Evolutionary conservation across 2,113 vertebrate species (phyloP).

Genomic region (Nibea coibor): DNA sequence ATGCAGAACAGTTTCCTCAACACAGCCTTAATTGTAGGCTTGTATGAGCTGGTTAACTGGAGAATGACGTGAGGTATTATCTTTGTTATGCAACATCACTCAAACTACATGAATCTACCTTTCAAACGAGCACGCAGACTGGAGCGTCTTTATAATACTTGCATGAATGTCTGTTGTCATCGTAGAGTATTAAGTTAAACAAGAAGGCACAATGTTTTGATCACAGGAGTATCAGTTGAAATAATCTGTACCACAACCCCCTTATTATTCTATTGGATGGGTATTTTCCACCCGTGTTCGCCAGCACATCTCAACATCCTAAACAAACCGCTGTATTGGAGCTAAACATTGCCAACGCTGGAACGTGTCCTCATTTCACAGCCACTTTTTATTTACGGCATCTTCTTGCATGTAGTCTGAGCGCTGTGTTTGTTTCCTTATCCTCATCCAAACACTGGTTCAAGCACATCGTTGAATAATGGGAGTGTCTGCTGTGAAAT

Average conservation of each 20-base stretch:
- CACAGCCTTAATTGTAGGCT: slow-evolving; percentile 54
- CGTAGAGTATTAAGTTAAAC: slow-evolving; percentile 35
- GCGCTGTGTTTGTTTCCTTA: slow-evolving; percentile 37
- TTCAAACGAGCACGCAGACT: slow-evolving; percentile 10
- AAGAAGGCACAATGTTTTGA: slow-evolving; percentile 41
- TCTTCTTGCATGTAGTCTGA: slow-evolving; percentile 32
- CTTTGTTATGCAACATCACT: slow-evolving; percentile 41
- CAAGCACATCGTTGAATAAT: slow-evolving; percentile 28
- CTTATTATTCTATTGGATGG: slow-evolving; percentile 3
- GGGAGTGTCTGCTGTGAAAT: slow-evolving; percentile 11
- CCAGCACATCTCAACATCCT: slow-evolving; percentile 52
- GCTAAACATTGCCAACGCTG: slow-evolving; percentile 57
- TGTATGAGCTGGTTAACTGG: slow-evolving; percentile 53
- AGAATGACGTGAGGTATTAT: slow-evolving; percentile 55
- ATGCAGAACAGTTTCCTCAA: slow-evolving; percentile 54
- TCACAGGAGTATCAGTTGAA: slow-evolving; percentile 43
- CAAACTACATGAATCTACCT: slow-evolving; percentile 36
- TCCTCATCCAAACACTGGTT: slow-evolving; percentile 40
- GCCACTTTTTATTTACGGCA: slow-evolving; percentile 50
- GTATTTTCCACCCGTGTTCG: slow-evolving; percentile 43
- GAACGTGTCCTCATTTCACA: slow-evolving; percentile 48
- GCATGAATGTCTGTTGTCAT: slow-evolving; percentile 19
- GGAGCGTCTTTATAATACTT: slow-evolving; percentile 18
- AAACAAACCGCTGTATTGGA: slow-evolving; percentile 49
- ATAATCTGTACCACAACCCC: slow-evolving; percentile 38